A percentile compares a stretch with the other conserved stretches of the same genome.
Conservation (phyloP, 2,797 vertebrate species). For the Hippoglossus hippoglossus region DNA sequence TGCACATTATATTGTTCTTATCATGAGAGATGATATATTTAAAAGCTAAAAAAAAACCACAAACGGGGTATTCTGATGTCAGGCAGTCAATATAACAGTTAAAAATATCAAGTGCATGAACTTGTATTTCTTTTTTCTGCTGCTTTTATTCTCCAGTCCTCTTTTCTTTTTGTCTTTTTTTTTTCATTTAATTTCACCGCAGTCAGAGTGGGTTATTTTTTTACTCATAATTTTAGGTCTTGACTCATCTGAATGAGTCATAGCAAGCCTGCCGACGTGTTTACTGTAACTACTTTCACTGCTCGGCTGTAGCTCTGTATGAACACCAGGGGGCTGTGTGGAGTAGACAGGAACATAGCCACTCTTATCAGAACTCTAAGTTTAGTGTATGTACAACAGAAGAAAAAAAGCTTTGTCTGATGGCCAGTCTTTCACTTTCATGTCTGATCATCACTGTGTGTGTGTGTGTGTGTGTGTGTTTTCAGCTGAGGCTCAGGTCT, state of each 20-base stretch:
- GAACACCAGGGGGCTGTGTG: constrained; percentile 63
- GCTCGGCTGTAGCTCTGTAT: constrained; percentile 17
- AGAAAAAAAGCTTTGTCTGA: constrained; percentile 18
- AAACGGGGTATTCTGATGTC: neutral
- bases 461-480: neutral
- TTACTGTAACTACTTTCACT: constrained; percentile 48
- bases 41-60: neutral
- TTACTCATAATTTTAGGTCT: constrained; percentile 41
- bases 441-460: neutral
- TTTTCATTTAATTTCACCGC: constrained; percentile 11
- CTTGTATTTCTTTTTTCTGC: constrained; percentile 11
- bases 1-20: constrained; percentile 2
- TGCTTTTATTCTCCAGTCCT: neutral
- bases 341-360: neutral
- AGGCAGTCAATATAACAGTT: neutral
- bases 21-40: neutral
- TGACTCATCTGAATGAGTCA: constrained; percentile 70
- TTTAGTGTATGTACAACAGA: constrained; percentile 15
- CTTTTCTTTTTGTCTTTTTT: neutral
- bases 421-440: neutral
- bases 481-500: neutral
- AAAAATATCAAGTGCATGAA: neutral
- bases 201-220: constrained; percentile 20
- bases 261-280: constrained; percentile 23
- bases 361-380: neutral